phyloP scores from a whole-genome alignment of 2,797 vertebrate genomes.

The Acanthurus tractus region DNA sequence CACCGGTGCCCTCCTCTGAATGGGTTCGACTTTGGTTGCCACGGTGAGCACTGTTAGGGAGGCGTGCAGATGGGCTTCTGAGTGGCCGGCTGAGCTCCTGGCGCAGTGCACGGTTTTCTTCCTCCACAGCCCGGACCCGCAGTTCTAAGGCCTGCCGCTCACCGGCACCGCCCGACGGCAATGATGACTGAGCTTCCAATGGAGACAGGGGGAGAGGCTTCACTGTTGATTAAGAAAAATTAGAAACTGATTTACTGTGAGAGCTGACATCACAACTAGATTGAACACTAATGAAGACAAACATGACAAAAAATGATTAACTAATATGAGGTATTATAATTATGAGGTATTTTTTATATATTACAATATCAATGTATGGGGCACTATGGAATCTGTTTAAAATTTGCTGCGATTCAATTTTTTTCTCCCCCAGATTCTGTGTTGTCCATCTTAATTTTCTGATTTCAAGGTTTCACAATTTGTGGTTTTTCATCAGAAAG shows the following conservation, averaged over 20 bases:
- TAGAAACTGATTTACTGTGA: neutral
- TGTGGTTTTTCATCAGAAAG: no score
- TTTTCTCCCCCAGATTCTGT: no score
- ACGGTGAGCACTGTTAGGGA: constrained; percentile 58
- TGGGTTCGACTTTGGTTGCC: constrained; percentile 92
- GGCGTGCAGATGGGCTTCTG: constrained; percentile 61
- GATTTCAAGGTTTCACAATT: no score
- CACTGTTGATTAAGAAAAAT: constrained; percentile 80
- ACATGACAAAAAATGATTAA: no score
- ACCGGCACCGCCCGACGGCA: constrained; percentile 80
- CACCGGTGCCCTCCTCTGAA: constrained; percentile 93
- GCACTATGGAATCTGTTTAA: no score
- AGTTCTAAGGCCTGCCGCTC: constrained; percentile 92
- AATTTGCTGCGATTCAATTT: no score
- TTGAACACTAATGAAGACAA: no score
- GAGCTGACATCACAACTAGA: neutral
- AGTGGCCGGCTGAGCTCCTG: constrained; percentile 92
- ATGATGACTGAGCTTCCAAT: constrained; percentile 90
- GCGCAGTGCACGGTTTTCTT: constrained; percentile 92
- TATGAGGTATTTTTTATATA: no score
- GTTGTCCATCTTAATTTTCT: no score
- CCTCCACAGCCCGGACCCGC: constrained; percentile 93
- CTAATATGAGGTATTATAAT: no score
- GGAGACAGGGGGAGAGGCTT: constrained; percentile 93
- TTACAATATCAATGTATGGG: no score